phyloP scores from a whole-genome alignment of 2,888 invertebrate species.

The Mimumesa dahlbomi region DNA sequence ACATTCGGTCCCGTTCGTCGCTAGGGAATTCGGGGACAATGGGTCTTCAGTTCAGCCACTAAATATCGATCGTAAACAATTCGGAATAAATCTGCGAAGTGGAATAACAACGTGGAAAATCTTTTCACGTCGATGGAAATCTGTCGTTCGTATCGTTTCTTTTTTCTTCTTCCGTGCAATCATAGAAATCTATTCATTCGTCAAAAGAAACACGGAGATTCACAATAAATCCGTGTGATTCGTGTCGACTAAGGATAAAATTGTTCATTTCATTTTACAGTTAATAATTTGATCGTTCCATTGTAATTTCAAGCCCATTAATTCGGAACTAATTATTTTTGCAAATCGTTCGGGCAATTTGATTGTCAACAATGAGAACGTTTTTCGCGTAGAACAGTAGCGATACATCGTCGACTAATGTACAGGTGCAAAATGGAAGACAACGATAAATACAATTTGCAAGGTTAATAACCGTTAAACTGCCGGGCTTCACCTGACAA shows the following conservation, averaged over 20 bases:
- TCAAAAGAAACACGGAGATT: no score
- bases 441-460: constrained; percentile 52
- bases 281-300: no score
- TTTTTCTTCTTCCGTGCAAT: no score
- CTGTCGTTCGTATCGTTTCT: no score
- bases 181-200: no score
- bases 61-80: constrained; percentile 19
- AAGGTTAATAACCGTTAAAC: constrained; percentile 62
- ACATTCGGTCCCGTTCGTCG: constrained; percentile 32
- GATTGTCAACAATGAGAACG: constrained; percentile 31
- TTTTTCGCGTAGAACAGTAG: not conserved
- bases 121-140: no score
- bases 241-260: no score
- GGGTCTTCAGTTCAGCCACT: constrained; percentile 4
- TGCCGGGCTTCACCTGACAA: constrained; percentile 49
- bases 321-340: constrained; percentile 27
- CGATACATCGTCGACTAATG: constrained; percentile 17
- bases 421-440: constrained; percentile 44
- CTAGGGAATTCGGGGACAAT: constrained; percentile 18
- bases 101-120: no score
- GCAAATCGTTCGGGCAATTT: constrained; percentile 26
- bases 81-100: no score
- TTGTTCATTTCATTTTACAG: no score
- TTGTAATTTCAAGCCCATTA: constrained; percentile 18
- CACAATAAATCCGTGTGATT: no score